Conservation (phyloP, 2,888 invertebrate species). For the Metacarcinus magister region DNA sequence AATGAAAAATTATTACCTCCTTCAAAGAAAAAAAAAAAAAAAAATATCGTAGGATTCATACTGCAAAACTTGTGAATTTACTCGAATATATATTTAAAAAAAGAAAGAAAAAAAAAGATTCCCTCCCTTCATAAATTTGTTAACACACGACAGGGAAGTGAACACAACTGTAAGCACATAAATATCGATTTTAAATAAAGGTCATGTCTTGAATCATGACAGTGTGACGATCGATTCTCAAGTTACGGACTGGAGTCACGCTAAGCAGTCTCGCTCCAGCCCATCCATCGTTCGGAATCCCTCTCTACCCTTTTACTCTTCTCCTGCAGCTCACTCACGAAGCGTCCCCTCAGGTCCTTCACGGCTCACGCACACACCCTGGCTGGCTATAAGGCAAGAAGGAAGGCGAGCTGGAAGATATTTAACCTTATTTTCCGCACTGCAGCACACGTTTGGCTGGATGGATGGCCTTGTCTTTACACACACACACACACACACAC, state of each 20-base stretch:
- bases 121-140: background rate
- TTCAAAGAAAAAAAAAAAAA: no score
- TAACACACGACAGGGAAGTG: background rate
- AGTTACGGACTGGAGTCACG: background rate
- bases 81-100: background rate
- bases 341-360: slow-evolving; percentile 32
- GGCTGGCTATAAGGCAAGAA: background rate
- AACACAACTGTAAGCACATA: background rate
- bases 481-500: slow-evolving; percentile 52
- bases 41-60: background rate
- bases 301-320: background rate
- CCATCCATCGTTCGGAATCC: slow-evolving; percentile 9
- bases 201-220: background rate
- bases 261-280: background rate
- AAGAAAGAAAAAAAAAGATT: no score
- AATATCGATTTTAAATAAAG: background rate
- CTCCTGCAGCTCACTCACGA: background rate
- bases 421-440: slow-evolving; percentile 41
- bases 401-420: slow-evolving; percentile 1
- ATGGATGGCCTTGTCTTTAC: slow-evolving; percentile 22
- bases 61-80: background rate
- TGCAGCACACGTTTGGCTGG: background rate
- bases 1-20: background rate
- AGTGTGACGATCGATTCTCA: slow-evolving; percentile 11
- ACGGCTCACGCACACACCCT: background rate